Evolutionary conservation across 1,140 invertebrate genomes (phyloP).

Genomic region (Aphaenogaster rudis): DNA sequence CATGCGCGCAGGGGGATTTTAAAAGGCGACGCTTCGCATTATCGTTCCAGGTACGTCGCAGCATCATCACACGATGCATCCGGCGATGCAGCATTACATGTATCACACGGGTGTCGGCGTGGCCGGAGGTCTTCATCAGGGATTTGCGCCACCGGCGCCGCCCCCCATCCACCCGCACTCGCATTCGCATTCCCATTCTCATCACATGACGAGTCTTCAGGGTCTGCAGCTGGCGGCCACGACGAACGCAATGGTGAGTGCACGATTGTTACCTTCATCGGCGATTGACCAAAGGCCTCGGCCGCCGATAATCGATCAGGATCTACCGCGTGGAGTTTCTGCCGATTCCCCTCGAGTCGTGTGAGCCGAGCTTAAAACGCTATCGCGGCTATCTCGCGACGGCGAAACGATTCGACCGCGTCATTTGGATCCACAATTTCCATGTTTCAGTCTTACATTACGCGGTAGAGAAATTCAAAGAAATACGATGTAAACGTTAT

Average conservation of each 20-base stretch:
- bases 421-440: not conserved
- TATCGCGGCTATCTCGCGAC: not conserved
- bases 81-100: conserved; percentile 86
- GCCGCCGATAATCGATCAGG: conserved; percentile 53
- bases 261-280: conserved; percentile 67
- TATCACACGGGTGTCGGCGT: conserved; percentile 86
- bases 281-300: conserved; percentile 40
- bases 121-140: conserved; percentile 86
- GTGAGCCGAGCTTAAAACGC: not conserved
- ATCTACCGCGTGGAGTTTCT: conserved; percentile 25
- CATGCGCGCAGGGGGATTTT: not conserved
- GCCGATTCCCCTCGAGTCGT: not conserved
- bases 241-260: conserved; percentile 88
- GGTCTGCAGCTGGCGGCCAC: conserved; percentile 87
- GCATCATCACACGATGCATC: conserved; percentile 87
- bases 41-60: conserved; percentile 83
- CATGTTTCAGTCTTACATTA: not conserved
- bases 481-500: not conserved
- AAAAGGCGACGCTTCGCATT: conserved; percentile 17
- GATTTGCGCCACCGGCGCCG: conserved; percentile 86
- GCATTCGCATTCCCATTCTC: conserved; percentile 86
- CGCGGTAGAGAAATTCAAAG: not conserved
- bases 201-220: conserved; percentile 87
- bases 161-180: conserved; percentile 87
- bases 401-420: not conserved